Evolutionary conservation across 1,140 invertebrate species (phyloP).

Genomic region (Euura lappo): DNA sequence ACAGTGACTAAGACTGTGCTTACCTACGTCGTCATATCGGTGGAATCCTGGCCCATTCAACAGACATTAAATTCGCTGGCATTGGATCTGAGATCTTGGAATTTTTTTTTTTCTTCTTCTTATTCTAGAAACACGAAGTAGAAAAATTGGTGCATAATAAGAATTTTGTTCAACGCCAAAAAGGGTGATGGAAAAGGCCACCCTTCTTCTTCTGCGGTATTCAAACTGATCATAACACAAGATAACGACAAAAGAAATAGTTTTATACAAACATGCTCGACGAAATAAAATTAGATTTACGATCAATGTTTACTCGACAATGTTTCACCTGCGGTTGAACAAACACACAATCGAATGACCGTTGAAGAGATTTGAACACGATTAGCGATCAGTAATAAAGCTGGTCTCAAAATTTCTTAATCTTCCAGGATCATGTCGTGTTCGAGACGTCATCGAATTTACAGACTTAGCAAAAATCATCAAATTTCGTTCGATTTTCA

Average conservation of each 20-base stretch:
- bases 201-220: background rate
- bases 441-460: too few relatives aligned
- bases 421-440: too few relatives aligned
- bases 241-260: background rate
- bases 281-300: too few relatives aligned
- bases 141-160: background rate
- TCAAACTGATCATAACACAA: background rate
- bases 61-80: constrained; percentile 25
- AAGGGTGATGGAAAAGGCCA: background rate
- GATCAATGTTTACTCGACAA: background rate
- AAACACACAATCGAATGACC: background rate
- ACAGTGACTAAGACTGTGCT: constrained; percentile 29
- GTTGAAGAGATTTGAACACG: background rate
- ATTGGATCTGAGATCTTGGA: background rate
- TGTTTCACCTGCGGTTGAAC: background rate
- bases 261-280: too few relatives aligned
- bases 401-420: too few relatives aligned
- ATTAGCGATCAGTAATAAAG: too few relatives aligned
- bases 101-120: background rate
- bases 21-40: constrained; percentile 11
- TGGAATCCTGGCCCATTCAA: constrained; percentile 30
- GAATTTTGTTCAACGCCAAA: background rate
- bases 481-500: background rate
- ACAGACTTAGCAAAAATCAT: background rate
- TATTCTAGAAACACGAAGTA: background rate